These are phyloP conservation scores for Lycodopsis pacificus DNA, from an alignment of 2,797 vertebrate species.

Conservation along the genomic window DNA sequence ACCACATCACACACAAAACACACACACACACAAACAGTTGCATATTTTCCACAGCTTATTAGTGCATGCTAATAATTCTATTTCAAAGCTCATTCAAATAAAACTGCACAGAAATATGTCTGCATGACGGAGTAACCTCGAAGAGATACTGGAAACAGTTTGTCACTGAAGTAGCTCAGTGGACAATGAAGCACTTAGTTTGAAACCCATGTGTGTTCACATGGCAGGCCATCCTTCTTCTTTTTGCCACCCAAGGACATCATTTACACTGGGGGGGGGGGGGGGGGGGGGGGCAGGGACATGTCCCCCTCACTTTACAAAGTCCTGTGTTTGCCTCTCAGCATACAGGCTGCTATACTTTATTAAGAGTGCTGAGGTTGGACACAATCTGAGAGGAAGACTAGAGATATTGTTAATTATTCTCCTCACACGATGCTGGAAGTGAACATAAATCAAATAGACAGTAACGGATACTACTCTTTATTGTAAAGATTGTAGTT, in stretches of 20 bases:
- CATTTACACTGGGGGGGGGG: neutral
- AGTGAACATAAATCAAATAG: neutral
- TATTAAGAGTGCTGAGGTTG: neutral
- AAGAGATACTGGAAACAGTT: constrained; percentile 1
- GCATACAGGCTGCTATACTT: neutral
- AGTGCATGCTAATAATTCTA: constrained; percentile 30
- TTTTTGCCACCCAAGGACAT: neutral
- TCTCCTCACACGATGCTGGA: neutral
- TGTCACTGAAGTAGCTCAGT: constrained; percentile 8
- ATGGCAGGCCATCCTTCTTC: neutral
- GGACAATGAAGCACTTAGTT: constrained; percentile 8
- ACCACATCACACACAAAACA: constrained; percentile 22
- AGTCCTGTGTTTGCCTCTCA: neutral
- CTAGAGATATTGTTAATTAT: neutral
- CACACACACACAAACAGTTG: constrained; percentile 12
- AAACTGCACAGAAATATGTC: neutral
- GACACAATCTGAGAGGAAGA: neutral
- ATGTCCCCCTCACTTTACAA: neutral
- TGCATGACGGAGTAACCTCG: neutral
- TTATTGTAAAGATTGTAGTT: neutral
- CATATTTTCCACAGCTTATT: constrained; percentile 27
- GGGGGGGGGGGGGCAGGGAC: accelerated
- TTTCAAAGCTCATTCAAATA: constrained; percentile 45
- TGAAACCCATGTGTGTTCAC: neutral
- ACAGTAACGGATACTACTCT: neutral